phyloP scores from a whole-genome alignment of 2,888 invertebrate genomes.

The Yponomeuta malinellus region DNA sequence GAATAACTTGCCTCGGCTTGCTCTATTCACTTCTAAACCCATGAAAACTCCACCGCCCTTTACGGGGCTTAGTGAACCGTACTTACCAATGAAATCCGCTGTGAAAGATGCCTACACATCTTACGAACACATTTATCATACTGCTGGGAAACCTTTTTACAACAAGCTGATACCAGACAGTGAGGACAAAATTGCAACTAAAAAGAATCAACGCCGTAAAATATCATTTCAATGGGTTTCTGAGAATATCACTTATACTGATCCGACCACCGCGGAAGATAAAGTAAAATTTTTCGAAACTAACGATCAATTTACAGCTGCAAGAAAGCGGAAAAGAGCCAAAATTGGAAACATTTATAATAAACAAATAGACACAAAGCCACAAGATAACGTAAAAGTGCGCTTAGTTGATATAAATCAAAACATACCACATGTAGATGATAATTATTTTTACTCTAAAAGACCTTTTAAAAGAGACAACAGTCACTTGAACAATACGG shows the following conservation, averaged over 20 bases:
- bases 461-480: constrained; percentile 15
- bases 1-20: neutral
- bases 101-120: too few species aligned
- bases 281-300: constrained; percentile 62
- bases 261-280: constrained; percentile 26
- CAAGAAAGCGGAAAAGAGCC: neutral
- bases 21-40: neutral
- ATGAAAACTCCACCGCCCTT: neutral
- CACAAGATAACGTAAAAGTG: neutral
- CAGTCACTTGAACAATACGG: constrained; percentile 18
- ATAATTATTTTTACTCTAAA: neutral
- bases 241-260: neutral
- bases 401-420: neutral
- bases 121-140: too few species aligned
- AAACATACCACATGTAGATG: neutral
- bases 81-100: neutral
- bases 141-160: neutral
- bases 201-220: neutral
- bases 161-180: neutral
- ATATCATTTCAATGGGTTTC: neutral
- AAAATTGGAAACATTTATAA: constrained; percentile 20
- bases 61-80: neutral
- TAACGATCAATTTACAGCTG: constrained; percentile 46
- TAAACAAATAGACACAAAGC: constrained; percentile 10
- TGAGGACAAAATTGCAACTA: neutral